Evolutionary conservation across 1,140 invertebrate genomes (phyloP).

Genomic region (Antheraea mylitta): DNA sequence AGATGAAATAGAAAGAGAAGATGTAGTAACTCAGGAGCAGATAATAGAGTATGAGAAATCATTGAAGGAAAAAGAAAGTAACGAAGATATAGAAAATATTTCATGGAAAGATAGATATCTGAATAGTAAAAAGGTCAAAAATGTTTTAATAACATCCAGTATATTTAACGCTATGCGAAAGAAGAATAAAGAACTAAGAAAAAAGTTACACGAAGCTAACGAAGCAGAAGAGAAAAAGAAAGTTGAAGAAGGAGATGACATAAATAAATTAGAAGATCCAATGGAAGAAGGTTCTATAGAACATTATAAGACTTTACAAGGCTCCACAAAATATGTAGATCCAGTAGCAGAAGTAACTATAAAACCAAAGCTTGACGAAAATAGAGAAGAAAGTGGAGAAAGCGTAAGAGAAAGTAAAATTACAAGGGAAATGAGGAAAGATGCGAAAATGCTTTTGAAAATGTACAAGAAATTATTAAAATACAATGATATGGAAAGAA

Average conservation of each 20-base stretch:
- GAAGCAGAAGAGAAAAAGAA: slow-evolving; percentile 24
- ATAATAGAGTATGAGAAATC: slow-evolving; percentile 33
- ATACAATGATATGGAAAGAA: slow-evolving; percentile 61
- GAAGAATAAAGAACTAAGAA: slow-evolving; percentile 80
- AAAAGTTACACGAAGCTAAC: slow-evolving; percentile 58
- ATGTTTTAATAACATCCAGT: slow-evolving; percentile 76
- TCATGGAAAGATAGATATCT: slow-evolving; percentile 75
- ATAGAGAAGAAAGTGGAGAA: slow-evolving; percentile 16
- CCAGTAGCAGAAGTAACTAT: slow-evolving; percentile 39
- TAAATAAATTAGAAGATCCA: slow-evolving; percentile 11
- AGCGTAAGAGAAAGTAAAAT: slow-evolving; percentile 23
- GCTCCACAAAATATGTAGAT: slow-evolving; percentile 67
- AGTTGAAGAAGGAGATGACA: slow-evolving; percentile 16
- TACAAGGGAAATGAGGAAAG: slow-evolving; percentile 66
- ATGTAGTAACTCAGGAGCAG: slow-evolving; percentile 41
- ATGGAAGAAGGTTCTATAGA: slow-evolving; percentile 70
- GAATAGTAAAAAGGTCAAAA: slow-evolving; percentile 79
- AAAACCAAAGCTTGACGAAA: slow-evolving; percentile 18
- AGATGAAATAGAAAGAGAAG: slow-evolving; percentile 64
- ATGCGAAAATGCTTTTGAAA: slow-evolving; percentile 70
- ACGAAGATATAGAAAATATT: slow-evolving; percentile 40
- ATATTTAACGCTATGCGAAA: slow-evolving; percentile 79
- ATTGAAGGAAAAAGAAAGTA: slow-evolving; percentile 20
- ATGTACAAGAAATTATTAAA: slow-evolving; percentile 73
- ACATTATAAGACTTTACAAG: slow-evolving; percentile 69